Percentiles rank a stretch among this genome's conserved stretches.
phyloP scores from a whole-genome alignment of 2,888 invertebrate genomes.

The Drepana falcataria region DNA sequence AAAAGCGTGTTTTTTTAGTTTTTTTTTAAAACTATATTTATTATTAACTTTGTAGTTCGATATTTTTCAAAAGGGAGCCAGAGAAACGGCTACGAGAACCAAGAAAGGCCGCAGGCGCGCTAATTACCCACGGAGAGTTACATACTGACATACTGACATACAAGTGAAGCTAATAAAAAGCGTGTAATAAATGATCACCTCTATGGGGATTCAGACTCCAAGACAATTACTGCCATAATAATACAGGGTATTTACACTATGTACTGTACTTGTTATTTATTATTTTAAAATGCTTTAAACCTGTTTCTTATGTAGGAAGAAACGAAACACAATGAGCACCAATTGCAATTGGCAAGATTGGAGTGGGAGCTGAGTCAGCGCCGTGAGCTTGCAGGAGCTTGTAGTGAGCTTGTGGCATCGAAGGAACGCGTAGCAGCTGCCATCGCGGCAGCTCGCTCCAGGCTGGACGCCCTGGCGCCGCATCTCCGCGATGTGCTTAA shows the following conservation, averaged over 20 bases:
- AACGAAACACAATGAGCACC: conserved; percentile 86
- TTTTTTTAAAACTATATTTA: no score
- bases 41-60: no score
- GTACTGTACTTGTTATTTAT: neutral
- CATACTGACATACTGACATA: no score
- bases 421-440: conserved; percentile 88
- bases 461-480: conserved; percentile 90
- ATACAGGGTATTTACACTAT: neutral
- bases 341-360: conserved; percentile 88
- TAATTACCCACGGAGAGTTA: no score
- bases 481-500: conserved; percentile 80
- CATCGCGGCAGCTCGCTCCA: conserved; percentile 85
- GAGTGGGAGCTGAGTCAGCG: conserved; percentile 95
- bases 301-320: conserved; percentile 67
- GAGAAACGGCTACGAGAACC: no score
- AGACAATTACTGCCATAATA: no score
- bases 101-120: no score
- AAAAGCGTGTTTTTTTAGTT: no score
- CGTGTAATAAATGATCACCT: no score
- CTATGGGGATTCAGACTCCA: no score
- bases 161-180: no score
- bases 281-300: neutral
- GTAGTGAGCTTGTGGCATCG: conserved; percentile 85
- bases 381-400: conserved; percentile 87
- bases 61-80: no score